Evolutionary conservation across 2,888 invertebrate species (phyloP).

Genomic region (Drosophila maculinotata): DNA sequence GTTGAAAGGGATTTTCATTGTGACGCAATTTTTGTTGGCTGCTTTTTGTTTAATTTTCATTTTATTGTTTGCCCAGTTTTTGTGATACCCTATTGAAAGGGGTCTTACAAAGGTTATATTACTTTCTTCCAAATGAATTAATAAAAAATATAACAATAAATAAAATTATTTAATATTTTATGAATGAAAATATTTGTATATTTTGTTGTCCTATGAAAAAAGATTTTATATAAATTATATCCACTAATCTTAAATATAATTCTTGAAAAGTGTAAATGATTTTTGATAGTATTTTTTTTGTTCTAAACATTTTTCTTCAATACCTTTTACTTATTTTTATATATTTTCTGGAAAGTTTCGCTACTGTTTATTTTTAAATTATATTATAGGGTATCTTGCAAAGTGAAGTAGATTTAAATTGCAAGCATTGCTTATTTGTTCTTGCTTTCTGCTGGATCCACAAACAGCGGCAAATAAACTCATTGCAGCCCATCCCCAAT

Average conservation of each 20-base stretch:
- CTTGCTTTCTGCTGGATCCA: constrained; percentile 17
- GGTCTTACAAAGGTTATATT: neutral
- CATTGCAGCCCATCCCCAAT: constrained; percentile 12
- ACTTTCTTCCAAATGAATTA: neutral
- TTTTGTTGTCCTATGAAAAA: too few species aligned
- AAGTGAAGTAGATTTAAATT: neutral
- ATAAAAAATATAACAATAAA: neutral
- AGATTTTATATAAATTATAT: too few species aligned
- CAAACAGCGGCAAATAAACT: constrained; percentile 17
- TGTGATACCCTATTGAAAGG: constrained; percentile 2
- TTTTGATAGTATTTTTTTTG: too few species aligned
- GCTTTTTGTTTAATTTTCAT: constrained; percentile 49
- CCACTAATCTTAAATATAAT: too few species aligned
- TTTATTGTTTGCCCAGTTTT: constrained; percentile 34
- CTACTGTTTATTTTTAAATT: neutral
- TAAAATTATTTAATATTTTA: too few species aligned
- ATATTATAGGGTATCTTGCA: constrained; percentile 9
- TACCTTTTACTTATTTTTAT: neutral
- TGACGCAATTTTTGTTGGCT: constrained; percentile 47
- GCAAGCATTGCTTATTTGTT: neutral
- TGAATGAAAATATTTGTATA: too few species aligned
- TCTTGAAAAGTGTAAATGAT: too few species aligned
- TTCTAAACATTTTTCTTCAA: too few species aligned
- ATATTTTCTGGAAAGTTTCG: neutral
- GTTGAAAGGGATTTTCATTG: constrained; percentile 53